A percentile compares a stretch with the other conserved stretches of the same genome.
Conservation (phyloP, 2,888 invertebrate genomes). For the Aspidiotus rigidus region DNA sequence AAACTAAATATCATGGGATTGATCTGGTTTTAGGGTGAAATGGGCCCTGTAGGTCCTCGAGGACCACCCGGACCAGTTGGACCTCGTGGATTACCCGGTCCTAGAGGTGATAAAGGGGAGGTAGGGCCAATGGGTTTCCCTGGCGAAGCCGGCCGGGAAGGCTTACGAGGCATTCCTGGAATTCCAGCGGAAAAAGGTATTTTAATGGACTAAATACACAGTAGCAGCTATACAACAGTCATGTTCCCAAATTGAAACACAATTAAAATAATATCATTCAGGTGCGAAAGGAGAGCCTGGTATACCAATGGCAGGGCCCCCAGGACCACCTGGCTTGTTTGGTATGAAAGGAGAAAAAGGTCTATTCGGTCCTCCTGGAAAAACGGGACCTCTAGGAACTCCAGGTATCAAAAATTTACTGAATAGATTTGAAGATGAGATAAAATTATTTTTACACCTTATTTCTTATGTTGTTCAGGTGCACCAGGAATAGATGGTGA, state of each 20-base stretch:
- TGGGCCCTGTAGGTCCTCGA: slow-evolving; percentile 45
- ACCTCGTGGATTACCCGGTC: slow-evolving; percentile 68
- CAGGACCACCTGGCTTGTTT: slow-evolving; percentile 50
- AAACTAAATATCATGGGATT: background rate
- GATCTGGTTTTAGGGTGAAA: slow-evolving; percentile 42
- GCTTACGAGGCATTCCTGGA: slow-evolving; percentile 49
- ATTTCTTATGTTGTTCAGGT: too few species aligned
- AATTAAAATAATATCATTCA: slow-evolving; percentile 35
- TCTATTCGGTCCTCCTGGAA: slow-evolving; percentile 50
- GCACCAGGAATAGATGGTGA: slow-evolving; percentile 45
- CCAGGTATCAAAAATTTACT: slow-evolving; percentile 48
- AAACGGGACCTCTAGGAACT: slow-evolving; percentile 52
- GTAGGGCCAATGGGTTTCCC: slow-evolving; percentile 65
- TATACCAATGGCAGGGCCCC: slow-evolving; percentile 55
- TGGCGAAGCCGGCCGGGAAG: slow-evolving; percentile 58
- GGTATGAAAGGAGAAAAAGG: slow-evolving; percentile 66
- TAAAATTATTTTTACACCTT: background rate
- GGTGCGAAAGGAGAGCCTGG: slow-evolving; percentile 66
- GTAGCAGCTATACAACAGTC: background rate
- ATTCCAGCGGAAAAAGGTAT: slow-evolving; percentile 50
- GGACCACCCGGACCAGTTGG: slow-evolving; percentile 49
- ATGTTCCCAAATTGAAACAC: background rate
- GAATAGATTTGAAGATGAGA: slow-evolving; percentile 63
- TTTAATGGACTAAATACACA: background rate
- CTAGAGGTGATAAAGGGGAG: slow-evolving; percentile 71